Evolutionary conservation across 2,797 vertebrate species (phyloP), one percentile per base, ranked within the genome.

Genomic region (Muscicapa striata): DNA sequence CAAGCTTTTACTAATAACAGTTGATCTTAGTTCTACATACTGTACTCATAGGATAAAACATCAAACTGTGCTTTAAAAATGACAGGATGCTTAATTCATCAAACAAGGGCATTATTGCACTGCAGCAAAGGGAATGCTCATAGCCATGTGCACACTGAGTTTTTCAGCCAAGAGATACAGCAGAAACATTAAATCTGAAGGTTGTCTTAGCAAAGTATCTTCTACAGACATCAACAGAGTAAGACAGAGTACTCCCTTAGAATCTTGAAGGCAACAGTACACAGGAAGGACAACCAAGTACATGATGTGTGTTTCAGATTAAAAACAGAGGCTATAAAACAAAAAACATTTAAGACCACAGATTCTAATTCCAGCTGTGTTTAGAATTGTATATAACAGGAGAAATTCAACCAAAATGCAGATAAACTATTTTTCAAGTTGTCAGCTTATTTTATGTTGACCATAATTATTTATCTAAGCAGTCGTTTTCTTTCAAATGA

Each of bases 181-280:
- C 96, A 96, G 98, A 98, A 98, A 95, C 92, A 96, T 97, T 97
- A 96, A 98, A 97, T 98, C 97, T 98, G 96, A 98, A 98, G 95
- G 70, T 92, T 97, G 92, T 95, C 96, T 95, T 97, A 96, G 96
- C 94, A 96, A 93, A 95, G 81, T 77, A 84, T 96, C 94, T 96
- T 93, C 89, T 94, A 92, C 92, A 96, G 93, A 94, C 87, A 94
- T 96, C 96, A 97, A 94, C 92, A 80, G 51, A 70, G 59, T 90
- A 89, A 67, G 95, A 89, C 57, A 92, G 85, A 93, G 58, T 26
- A 93, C 94, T 96, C 88, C 76, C 89, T 83, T 77, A 97, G 97
- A 97, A 97, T 98, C 98, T 97, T 96, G 97, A 98, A 98, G 96
- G 93, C 89, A 96, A 85, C 29, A 23, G 91, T 88, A 89, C 92